These are phyloP conservation scores for Tamandua tetradactyla DNA, from an alignment of 2,797 vertebrate species.

Conservation along the genomic window DNA sequence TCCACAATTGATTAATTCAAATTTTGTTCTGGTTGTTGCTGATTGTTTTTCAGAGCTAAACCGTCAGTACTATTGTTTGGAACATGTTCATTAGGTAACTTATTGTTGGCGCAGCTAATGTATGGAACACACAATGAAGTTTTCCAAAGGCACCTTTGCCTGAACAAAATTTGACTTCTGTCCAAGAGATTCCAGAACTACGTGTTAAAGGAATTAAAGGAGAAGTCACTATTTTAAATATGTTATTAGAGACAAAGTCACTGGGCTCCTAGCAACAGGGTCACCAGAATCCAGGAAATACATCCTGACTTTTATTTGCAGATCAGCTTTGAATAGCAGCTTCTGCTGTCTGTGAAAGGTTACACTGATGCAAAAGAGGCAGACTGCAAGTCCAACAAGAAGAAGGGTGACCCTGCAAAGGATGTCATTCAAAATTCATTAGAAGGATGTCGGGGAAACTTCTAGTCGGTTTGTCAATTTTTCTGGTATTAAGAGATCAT, in stretches of 20 bases:
- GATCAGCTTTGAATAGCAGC: not conserved
- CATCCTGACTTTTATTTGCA: not conserved
- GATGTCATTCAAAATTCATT: not conserved
- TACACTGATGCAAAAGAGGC: not conserved
- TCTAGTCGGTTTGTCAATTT: not conserved
- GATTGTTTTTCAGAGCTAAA: slow-evolving; percentile 10
- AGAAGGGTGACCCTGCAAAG: not conserved
- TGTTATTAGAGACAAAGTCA: not conserved
- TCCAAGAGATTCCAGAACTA: not conserved
- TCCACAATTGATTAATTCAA: not conserved
- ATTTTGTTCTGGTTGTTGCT: not conserved
- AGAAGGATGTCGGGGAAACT: not conserved
- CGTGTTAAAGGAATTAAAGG: not conserved
- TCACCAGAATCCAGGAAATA: not conserved
- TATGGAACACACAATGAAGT: not conserved
- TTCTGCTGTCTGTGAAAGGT: not conserved
- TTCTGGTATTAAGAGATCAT: not conserved
- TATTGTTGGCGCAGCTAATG: not conserved
- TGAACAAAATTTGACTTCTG: not conserved
- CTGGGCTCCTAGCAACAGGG: not conserved
- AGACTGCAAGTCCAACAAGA: not conserved
- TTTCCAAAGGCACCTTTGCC: not conserved
- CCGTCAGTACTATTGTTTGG: not conserved
- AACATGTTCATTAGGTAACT: not conserved
- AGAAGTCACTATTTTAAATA: not conserved